Conservation (phyloP, 2,797 vertebrate genomes). For the Poecilia wingei region DNA sequence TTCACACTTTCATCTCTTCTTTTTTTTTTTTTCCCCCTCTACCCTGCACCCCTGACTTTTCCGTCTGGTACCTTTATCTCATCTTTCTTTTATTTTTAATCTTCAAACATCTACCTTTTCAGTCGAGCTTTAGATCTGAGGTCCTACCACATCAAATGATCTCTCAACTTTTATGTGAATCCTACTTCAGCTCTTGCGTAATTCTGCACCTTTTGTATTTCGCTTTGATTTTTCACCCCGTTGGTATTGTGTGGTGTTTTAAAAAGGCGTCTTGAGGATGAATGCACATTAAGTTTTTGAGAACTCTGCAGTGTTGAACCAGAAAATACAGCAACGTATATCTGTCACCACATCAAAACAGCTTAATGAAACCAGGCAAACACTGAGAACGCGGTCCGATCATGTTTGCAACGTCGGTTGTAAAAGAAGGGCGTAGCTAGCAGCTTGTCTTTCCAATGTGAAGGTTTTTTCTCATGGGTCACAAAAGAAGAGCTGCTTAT, state of each 20-base stretch:
- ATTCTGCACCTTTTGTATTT: slow-evolving; percentile 31
- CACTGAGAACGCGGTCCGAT: slow-evolving; percentile 15
- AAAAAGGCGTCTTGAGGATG: slow-evolving; percentile 26
- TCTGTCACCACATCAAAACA: slow-evolving; percentile 47
- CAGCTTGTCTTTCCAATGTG: slow-evolving; percentile 26
- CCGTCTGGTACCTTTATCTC: slow-evolving; percentile 41
- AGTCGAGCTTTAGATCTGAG: slow-evolving; percentile 41
- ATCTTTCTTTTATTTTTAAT: slow-evolving; percentile 48
- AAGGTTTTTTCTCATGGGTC: slow-evolving; percentile 59
- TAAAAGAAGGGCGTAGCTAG: slow-evolving; percentile 36
- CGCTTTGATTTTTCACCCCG: slow-evolving; percentile 32
- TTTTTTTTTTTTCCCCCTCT: neutral
- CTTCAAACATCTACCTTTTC: slow-evolving; percentile 36
- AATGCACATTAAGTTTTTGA: slow-evolving; percentile 14
- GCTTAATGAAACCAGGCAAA: slow-evolving; percentile 14
- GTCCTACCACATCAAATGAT: slow-evolving; percentile 57
- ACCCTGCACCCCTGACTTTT: slow-evolving; percentile 14
- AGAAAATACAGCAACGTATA: slow-evolving; percentile 21
- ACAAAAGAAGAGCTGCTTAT: slow-evolving; percentile 68
- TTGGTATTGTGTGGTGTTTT: slow-evolving; percentile 24
- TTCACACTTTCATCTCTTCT: slow-evolving; percentile 28
- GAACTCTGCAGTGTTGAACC: slow-evolving; percentile 36
- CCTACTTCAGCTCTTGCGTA: slow-evolving; percentile 32
- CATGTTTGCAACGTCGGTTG: slow-evolving; percentile 35
- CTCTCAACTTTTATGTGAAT: slow-evolving; percentile 29